Base-by-base conservation (phyloP, 2,888 invertebrate species). In the Hecatera dysodea region DNA sequence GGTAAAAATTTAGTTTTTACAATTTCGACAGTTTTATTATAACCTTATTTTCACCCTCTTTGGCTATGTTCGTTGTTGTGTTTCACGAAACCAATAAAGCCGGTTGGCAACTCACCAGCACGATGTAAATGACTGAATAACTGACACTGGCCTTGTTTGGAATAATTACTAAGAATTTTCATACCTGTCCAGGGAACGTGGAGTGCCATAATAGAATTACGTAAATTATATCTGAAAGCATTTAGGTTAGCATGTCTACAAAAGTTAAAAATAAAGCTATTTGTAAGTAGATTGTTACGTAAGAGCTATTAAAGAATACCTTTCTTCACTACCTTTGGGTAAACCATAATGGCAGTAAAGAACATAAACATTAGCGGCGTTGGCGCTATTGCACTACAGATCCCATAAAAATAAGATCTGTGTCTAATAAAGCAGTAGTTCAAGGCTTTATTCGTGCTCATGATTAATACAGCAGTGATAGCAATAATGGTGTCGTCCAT, bases 61-160 rank as follows among this genome's bases (percentile, higher is more conserved):
- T n/a, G 22, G 15, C 15, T 12, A 46, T 46, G 42, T 72, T 64
- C 19, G 29, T 64, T 63, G 53, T 65, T 44, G 17, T 39, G 67
- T 77, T 83, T 73, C 59, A 27, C 53, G 68, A 70, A 65, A 66
- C 52, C 48, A 63, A 72, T 65, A 65, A 65, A 53, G 55, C 55
- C 46, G 53, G 62, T 83, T 85, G 84, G 84, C 81, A 70, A 44
- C 27, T 0, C 24, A 60, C 83, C 85, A 85, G 61, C 33, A 36
- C 29, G 57, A 66, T 76, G 69, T 81, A 72, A 75, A 81, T 63
- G 71, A 67, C 66, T 67, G 65, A 78, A 71, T 69, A 66, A 77
- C 71, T 71, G 70, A 71, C 66, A 77, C 66, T 27, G 22, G 11
- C 48, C 39, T 36, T 48, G 61, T 80, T 76, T 55, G 55, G 59